These are phyloP conservation scores for Crenuchus spilurus DNA, from an alignment of 2,797 vertebrate genomes.

Conservation along the genomic window DNA sequence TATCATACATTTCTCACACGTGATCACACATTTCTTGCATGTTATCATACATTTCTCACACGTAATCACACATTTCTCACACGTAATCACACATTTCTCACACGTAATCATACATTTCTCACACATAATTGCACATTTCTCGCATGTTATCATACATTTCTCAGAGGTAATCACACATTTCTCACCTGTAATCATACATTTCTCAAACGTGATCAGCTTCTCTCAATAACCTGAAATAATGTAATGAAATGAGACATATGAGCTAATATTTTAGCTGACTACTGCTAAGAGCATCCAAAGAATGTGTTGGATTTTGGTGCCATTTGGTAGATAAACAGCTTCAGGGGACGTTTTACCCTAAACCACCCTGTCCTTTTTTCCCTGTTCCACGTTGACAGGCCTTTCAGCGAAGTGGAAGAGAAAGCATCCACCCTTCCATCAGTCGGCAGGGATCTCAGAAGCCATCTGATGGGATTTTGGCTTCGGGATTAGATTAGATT, in stretches of 20 bases:
- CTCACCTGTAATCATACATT: too few species aligned
- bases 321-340: background rate
- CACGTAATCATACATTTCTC: too few species aligned
- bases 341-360: background rate
- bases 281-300: background rate
- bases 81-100: too few species aligned
- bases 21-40: too few species aligned
- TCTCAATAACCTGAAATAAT: too few species aligned
- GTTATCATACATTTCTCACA: too few species aligned
- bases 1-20: too few species aligned
- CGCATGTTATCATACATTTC: too few species aligned
- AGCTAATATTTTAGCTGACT: background rate
- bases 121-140: too few species aligned
- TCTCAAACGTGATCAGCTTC: too few species aligned
- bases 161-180: too few species aligned
- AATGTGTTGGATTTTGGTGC: background rate
- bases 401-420: background rate
- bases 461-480: conserved; percentile 25
- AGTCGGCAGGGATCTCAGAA: background rate
- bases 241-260: background rate
- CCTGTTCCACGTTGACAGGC: background rate
- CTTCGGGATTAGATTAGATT: background rate
- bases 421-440: background rate
- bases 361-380: background rate
- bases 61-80: too few species aligned